phyloP scores from a whole-genome alignment of 2,888 invertebrate genomes.

The Trachelus tabidus region DNA sequence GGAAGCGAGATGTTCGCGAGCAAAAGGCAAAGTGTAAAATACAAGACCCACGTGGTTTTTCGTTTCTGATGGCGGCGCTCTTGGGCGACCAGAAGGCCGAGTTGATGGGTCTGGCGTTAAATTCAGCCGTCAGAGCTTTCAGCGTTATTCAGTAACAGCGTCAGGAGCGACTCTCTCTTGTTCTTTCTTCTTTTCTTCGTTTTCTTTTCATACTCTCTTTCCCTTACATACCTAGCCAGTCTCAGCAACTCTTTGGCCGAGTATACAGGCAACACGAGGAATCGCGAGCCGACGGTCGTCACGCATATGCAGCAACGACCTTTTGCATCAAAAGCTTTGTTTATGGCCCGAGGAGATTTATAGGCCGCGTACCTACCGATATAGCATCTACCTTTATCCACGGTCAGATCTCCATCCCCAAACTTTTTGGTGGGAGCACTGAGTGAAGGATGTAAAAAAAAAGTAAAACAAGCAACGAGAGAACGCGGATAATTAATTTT shows the following conservation, averaged over 20 bases:
- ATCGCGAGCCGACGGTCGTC: conserved; percentile 46
- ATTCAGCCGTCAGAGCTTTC: conserved; percentile 50
- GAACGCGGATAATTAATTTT: conserved; percentile 45
- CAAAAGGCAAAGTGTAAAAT: conserved; percentile 33
- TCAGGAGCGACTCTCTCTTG: conserved; percentile 14
- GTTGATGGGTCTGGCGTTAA: conserved; percentile 47
- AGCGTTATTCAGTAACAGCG: conserved; percentile 17
- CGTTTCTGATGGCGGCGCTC: conserved; percentile 1
- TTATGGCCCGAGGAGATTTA: conserved; percentile 60
- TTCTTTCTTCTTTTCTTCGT: not conserved
- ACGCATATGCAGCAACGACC: conserved; percentile 62
- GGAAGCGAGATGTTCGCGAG: conserved; percentile 13
- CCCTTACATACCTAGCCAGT: not conserved
- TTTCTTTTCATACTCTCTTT: conserved; percentile 5
- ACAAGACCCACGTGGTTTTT: conserved; percentile 31
- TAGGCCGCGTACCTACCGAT: conserved; percentile 43
- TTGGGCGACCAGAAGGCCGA: conserved; percentile 17
- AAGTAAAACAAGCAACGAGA: not conserved
- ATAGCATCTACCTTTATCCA: conserved; percentile 45
- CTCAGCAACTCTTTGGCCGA: too few species aligned
- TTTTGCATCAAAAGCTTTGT: conserved; percentile 62
- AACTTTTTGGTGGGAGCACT: conserved; percentile 1
- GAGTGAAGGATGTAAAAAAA: too few species aligned
- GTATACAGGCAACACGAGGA: not conserved
- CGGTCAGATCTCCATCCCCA: conserved; percentile 39